A percentile compares a stretch with the other conserved stretches of the same genome.
phyloP scores from a whole-genome alignment of 2,113 vertebrate genomes.

The Tachycineta bicolor region DNA sequence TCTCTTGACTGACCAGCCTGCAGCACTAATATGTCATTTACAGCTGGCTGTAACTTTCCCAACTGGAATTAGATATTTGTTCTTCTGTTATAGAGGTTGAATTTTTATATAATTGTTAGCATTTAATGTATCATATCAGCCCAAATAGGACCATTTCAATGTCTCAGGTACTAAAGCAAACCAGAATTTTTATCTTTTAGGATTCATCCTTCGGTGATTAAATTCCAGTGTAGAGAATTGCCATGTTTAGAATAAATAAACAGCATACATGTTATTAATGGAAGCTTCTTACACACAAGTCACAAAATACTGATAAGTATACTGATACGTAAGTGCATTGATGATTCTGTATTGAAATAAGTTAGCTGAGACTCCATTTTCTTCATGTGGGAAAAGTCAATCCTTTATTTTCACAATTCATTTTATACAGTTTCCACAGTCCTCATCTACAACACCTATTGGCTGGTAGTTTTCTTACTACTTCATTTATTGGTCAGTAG shows the following conservation, averaged over 20 bases:
- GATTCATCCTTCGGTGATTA: background rate
- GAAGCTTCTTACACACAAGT: background rate
- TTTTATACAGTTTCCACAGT: background rate
- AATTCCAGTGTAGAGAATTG: background rate
- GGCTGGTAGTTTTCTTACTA: background rate
- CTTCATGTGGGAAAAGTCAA: background rate
- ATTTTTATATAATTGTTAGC: background rate
- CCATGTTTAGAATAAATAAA: background rate
- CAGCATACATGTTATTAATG: background rate
- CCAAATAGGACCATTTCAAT: background rate
- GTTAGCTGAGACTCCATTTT: background rate
- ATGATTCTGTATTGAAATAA: background rate
- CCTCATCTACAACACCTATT: background rate
- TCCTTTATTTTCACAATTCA: background rate
- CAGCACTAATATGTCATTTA: background rate
- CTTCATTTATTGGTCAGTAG: background rate
- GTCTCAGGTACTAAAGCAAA: background rate
- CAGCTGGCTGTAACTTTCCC: background rate
- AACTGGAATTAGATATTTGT: background rate
- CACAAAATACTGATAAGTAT: background rate
- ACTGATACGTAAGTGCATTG: background rate
- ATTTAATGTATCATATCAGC: background rate
- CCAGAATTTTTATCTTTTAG: background rate
- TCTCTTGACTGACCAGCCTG: background rate
- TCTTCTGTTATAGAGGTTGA: background rate